Base-by-base conservation (phyloP, 2,797 vertebrate genomes). In the Sebastolobus alascanus region DNA sequence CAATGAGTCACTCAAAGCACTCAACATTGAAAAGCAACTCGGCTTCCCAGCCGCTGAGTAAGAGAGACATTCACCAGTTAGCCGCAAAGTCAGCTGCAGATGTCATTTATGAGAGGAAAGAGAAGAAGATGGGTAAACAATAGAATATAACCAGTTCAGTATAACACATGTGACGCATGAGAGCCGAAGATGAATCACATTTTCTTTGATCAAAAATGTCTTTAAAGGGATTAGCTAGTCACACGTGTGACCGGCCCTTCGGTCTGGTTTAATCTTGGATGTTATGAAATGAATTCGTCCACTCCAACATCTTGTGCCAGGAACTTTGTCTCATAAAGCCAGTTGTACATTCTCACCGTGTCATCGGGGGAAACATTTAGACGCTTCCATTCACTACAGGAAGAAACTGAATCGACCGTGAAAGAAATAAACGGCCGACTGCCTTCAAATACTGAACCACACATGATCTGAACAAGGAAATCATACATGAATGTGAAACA, bases 211-310 rank as follows among this genome's bases (percentile, higher is more conserved):
- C 70, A 77, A 83, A 84, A 84, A 55, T 78, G 38, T 82, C 72
- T 81, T 85, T 71, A 79, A 31, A 79, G 72, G 76, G 71, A 90
- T 92, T 89, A 89, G 33, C 69, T 77, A 83, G 73, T 83, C 66
- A 88, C 80, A 79, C 38, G 55, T 87, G 67, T 63, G 72, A 82
- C 60, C 8, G 29, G 14, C 73, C 50, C 69, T 80, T 86, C 71
- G 46, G 52, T 76, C 61, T 84, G 84, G 78, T 52, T 80, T 58
- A 64, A 79, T 79, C 72, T 60, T 22, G 31, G 74, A 87, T 83
- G 79, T 86, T 90, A 83, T 46, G 73, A 87, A 91, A 91, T 87
- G 40, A 84, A 73, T 87, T 81, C 79, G 69, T 84, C 82, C 74
- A 58, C 37, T 86, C 68, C 68, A 72, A 5, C 12, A 11, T 84